Conservation (phyloP, 2,113 vertebrate genomes). For the Zapus hudsonius region DNA sequence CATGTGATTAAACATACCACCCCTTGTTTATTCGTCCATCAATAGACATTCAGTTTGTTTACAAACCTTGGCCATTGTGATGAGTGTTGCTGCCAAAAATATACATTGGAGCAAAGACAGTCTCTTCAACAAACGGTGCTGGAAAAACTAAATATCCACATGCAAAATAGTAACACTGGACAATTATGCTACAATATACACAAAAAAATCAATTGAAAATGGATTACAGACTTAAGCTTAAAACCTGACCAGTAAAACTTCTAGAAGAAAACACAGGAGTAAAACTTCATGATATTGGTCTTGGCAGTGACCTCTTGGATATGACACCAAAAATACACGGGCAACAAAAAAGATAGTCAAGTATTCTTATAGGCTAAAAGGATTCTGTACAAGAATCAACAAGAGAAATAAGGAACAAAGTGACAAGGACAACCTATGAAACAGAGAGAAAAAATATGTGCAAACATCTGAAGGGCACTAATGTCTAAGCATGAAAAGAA, state of each 20-base stretch:
- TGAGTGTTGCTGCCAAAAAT: neutral
- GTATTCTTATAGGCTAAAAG: neutral
- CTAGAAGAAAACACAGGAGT: neutral
- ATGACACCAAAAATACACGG: neutral
- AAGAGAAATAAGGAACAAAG: neutral
- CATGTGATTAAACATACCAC: no score
- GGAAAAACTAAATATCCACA: neutral
- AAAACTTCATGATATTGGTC: neutral
- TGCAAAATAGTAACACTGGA: slow-evolving; percentile 13
- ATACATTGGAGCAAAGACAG: neutral
- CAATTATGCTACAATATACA: neutral
- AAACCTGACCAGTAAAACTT: neutral
- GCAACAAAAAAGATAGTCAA: neutral
- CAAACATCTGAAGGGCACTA: neutral
- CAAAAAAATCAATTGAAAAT: slow-evolving; percentile 3
- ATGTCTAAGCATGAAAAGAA: neutral
- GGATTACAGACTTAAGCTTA: slow-evolving; percentile 22
- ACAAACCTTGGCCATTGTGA: neutral
- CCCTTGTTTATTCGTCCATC: neutral
- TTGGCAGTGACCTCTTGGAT: neutral
- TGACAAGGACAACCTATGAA: neutral
- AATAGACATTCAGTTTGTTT: neutral
- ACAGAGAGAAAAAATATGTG: neutral
- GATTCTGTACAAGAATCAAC: neutral
- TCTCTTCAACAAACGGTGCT: neutral